Evolutionary conservation across 2,888 invertebrate genomes (phyloP), one percentile per base, ranked within the genome.

Genomic region (Pseudanteris insignis): DNA sequence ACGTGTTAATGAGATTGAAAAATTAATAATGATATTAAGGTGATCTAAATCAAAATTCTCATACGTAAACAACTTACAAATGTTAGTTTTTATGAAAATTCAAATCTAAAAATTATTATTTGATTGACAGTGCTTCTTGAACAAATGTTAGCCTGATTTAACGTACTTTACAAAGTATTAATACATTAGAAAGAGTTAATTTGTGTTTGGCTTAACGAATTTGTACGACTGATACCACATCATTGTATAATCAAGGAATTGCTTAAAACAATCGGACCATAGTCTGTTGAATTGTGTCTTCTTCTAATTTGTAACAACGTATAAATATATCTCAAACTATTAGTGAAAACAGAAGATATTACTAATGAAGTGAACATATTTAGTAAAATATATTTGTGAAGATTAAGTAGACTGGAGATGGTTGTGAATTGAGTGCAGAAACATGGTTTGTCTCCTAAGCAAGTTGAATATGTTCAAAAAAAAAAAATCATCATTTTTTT

Each of bases 371-470:
- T 50, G 33, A 47, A 47, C 46, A 59, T 46, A 58, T 47, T 51
- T 21, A 44, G 33, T 33, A 36, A 29, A 41, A 30, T 54, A 61
- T 61, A 61, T 61, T 61, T 61, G 44, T 50, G 54, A 33, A 18
- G 48, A 44, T 60, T 60, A 48, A 54, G 54, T 60, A 54, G 60
- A 60, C 48, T 60, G 53, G 60, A 60, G 60, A 54, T 60, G 60
- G 60, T 60, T 60, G 60, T 60, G 53, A 60, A 54, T 48, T 53
- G 53, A 60, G 53, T 60, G 43, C 47, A 43, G 43, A 47, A 54
- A n/a, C n/a, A n/a, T n/a, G n/a, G n/a, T n/a, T n/a, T n/a, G n/a
- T n/a, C n/a, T n/a, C n/a, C n/a, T n/a, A n/a, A n/a, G n/a, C n/a
- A n/a, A n/a, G n/a, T n/a, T n/a, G n/a, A n/a, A n/a, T n/a, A n/a